Evolutionary conservation across 2,888 invertebrate species (phyloP).

Genomic region (Dicranocentrus wangi): DNA sequence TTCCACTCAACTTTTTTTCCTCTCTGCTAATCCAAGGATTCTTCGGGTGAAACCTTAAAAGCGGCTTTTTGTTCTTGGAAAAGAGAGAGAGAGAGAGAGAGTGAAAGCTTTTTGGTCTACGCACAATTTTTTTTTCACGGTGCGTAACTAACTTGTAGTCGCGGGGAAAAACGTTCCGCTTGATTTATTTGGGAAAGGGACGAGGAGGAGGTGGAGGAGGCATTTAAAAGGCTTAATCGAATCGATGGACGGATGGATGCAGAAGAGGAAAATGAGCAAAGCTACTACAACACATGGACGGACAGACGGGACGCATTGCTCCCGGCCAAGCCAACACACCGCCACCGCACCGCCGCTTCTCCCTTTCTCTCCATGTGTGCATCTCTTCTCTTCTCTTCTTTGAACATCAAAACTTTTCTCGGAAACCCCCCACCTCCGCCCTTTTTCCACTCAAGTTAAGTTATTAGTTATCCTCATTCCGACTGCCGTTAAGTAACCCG

Average conservation of each 20-base stretch:
- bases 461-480: background rate
- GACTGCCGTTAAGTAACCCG: background rate
- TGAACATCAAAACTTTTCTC: background rate
- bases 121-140: background rate
- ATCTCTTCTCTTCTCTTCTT: background rate
- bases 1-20: background rate
- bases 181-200: background rate
- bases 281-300: background rate
- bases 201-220: background rate
- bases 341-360: too few relatives aligned
- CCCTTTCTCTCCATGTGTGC: background rate
- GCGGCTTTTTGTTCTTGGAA: background rate
- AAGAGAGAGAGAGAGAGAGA: background rate
- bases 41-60: background rate
- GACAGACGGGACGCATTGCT: background rate
- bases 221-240: slow-evolving; percentile 3
- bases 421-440: background rate
- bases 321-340: too few relatives aligned
- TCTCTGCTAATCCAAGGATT: background rate
- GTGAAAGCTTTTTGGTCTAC: too few relatives aligned
- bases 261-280: background rate
- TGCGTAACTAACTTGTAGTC: too few relatives aligned
- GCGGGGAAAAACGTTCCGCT: background rate
- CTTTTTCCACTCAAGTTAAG: background rate
- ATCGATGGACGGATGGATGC: background rate